Evolutionary conservation across 2,888 invertebrate genomes (phyloP), one percentile per base, ranked within the genome.

Genomic region (Didymodactylos carnosus): DNA sequence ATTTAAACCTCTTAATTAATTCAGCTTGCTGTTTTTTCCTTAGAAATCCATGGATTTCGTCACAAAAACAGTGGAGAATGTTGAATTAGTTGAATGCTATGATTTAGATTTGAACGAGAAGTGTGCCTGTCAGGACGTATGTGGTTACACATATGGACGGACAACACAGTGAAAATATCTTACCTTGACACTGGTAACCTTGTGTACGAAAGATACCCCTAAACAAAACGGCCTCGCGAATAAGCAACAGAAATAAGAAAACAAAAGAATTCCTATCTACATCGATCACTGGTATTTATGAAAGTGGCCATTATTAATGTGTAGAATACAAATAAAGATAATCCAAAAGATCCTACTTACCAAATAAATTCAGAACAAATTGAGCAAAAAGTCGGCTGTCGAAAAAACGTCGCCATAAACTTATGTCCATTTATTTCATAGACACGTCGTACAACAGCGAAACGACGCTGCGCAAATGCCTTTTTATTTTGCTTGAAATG

Each of bases 341-440:
- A n/a, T n/a, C n/a, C n/a, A n/a, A 49, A 49, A 23, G 23, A 23
- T n/a, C 3, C 10, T 35, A 19, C 35, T 35, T 85, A 85, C 97
- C 97, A 97, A 84, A 98, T 97, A 85, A 98, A 98, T 86, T 95
- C 94, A 79, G 91, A 89, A 86, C 98, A 98, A 86, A 95, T 94
- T 82, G 94, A 94, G 88, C 98, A 99, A 87, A 98, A 99, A 79
- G 97, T 97, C 78, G 97, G 97, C 85, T 99, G 98, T 73, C 94
- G 88, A 80, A 98, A 88, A 86, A 94, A 94, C 77, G 97, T 95
- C 78, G 97, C 97, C 97, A 98, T 97, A 86, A 98, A 99, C 87
- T 98, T 98, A 87, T 98, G 98, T 70, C 95, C 97, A 85, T 86
- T 94, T 78, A 89, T 88, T 87, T 97, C 94, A 86, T 98, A 98